Conservation (phyloP, 1,140 invertebrate species). For the Heliconius eleuchia region DNA sequence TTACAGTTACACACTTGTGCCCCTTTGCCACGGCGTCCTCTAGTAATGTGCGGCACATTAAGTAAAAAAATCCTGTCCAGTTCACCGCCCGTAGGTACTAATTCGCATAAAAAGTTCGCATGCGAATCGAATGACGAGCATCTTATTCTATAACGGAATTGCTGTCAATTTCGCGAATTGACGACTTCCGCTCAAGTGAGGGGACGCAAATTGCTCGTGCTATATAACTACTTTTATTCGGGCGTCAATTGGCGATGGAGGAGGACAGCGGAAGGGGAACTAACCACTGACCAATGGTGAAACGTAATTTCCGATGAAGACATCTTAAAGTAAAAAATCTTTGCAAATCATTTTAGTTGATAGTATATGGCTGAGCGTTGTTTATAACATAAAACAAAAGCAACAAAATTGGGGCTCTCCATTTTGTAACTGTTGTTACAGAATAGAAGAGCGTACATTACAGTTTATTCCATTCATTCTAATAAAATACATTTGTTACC, state of each 20-base stretch:
- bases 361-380: too few relatives aligned
- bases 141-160: conserved; percentile 55
- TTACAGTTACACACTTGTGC: too few relatives aligned
- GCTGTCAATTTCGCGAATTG: conserved; percentile 70
- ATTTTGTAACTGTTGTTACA: too few relatives aligned
- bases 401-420: too few relatives aligned
- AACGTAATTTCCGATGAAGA: not conserved
- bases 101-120: conserved; percentile 20
- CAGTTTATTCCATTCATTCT: too few relatives aligned
- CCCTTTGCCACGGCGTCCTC: too few relatives aligned
- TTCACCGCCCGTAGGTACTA: not conserved
- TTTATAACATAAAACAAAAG: too few relatives aligned
- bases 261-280: conserved; percentile 48
- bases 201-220: conserved; percentile 62
- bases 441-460: too few relatives aligned
- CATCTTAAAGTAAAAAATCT: not conserved
- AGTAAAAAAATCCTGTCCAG: not conserved
- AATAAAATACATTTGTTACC: too few relatives aligned
- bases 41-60: not conserved
- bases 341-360: too few relatives aligned
- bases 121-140: conserved; percentile 34
- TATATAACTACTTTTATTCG: conserved; percentile 49
- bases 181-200: conserved; percentile 57
- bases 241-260: conserved; percentile 60
- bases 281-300: conserved; percentile 40